Base-by-base conservation (phyloP, 1,140 invertebrate species). In the Pissodes strobi region DNA sequence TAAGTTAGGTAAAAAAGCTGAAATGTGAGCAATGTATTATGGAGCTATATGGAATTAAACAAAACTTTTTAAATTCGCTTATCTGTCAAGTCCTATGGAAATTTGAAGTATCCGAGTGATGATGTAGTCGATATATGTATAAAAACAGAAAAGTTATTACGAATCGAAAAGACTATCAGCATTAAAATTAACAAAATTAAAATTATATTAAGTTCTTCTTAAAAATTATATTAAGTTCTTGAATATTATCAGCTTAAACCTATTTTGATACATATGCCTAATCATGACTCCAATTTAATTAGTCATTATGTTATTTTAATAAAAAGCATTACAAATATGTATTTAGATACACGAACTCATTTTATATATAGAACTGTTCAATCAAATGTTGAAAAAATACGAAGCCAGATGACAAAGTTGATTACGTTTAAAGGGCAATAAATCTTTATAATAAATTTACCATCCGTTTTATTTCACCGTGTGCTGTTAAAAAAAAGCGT, bases 11-110 rank as follows among this genome's bases (percentile, higher is more conserved):
- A 10, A 23, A 45, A 46, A 27, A 51, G 34, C 8, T 68, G 25
- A 49, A 64, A 55, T 68, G 66, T 68, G 61, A 68, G 52, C 6
- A 22, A 1, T 67, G 59, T 55, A 30, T 67, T 30, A 12, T 23
- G 13, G 21, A 10, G 5, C 56, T 66, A 48, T 58, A 49, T 63
- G 60, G 60, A 13, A 27, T 13, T 22, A 64, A 52, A 37, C 25
- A 48, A 25, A 57, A 63, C 41, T 56, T 63, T 25, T 21, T 57
- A 18, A 46, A 46, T 27, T 52, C 46, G 15, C 45, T 68, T 64
- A 17, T 23, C 51, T 53, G 21, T 52, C 13, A 68, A 68, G 53
- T 12, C 6, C 2, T 19, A 22, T 27, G 58, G 64, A 12, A 23
- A 46, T 6, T 49, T 62, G 3, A 62, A 19, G 10, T 55, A 37